Conservation (phyloP, 2,113 vertebrate genomes). For the Cottus gobio region DNA sequence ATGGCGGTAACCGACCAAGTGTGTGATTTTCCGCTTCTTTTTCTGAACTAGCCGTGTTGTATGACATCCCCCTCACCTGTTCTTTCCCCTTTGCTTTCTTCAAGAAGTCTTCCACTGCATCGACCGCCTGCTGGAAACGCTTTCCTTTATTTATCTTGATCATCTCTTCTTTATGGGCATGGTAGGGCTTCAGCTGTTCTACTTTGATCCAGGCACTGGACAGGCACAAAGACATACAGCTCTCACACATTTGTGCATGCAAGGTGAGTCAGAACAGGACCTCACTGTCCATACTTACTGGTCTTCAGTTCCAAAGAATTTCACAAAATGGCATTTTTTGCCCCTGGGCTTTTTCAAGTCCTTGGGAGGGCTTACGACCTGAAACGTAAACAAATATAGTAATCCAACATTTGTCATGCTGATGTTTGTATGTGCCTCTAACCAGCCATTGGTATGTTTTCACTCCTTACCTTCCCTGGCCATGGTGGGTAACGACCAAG, state of each 20-base stretch:
- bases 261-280: not conserved
- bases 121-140: slow-evolving; percentile 97
- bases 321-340: slow-evolving; percentile 99
- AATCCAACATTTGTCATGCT: not conserved
- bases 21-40: not conserved
- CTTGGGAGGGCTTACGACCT: slow-evolving; percentile 98
- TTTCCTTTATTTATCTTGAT: slow-evolving; percentile 99
- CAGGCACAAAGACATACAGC: slow-evolving; percentile 38
- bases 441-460: not conserved
- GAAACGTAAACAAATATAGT: slow-evolving; percentile 38
- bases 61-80: slow-evolving; percentile 82
- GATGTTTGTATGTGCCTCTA: not conserved
- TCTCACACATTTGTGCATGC: not conserved
- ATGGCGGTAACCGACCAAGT: not conserved
- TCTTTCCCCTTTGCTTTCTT: slow-evolving; percentile 96
- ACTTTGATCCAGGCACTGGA: slow-evolving; percentile 99
- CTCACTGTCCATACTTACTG: slow-evolving; percentile 86
- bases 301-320: slow-evolving; percentile 99
- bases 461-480: slow-evolving; percentile 94
- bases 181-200: slow-evolving; percentile 98
- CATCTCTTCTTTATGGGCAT: slow-evolving; percentile 98
- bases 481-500: slow-evolving; percentile 97
- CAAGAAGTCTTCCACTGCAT: slow-evolving; percentile 97
- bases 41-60: not conserved
- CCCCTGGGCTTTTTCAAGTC: slow-evolving; percentile 98